Evolutionary conservation across 2,797 vertebrate genomes (phyloP).

Genomic region (Leucoraja ocellata): DNA sequence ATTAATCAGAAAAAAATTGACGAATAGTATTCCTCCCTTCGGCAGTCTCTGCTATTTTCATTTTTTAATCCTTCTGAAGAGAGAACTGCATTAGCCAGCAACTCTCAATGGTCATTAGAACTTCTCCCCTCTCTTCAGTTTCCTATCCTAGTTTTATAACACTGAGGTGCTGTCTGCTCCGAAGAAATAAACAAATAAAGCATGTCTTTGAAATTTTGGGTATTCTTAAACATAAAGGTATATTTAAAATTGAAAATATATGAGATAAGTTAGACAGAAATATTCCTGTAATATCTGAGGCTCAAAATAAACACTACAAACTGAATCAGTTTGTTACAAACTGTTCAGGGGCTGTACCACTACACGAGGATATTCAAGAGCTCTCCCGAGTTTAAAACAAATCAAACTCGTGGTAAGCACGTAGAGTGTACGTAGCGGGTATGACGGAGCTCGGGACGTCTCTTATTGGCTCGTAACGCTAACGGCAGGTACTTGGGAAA

Average conservation of each 20-base stretch:
- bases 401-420: no score
- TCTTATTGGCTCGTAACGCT: no score
- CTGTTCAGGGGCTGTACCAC: no score
- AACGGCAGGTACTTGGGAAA: no score
- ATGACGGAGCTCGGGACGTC: no score
- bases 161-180: not conserved
- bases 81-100: not conserved
- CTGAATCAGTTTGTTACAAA: no score
- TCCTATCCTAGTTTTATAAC: not conserved
- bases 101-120: no score
- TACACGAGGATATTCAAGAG: no score
- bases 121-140: not conserved
- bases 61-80: not conserved
- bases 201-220: not conserved
- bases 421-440: no score
- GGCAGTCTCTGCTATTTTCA: not conserved
- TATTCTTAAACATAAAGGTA: not conserved
- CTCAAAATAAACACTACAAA: not conserved
- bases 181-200: not conserved
- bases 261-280: not conserved
- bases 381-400: no score
- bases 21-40: not conserved
- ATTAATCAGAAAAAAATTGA: not conserved
- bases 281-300: not conserved
- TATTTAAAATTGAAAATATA: not conserved